Evolutionary conservation across 37 sponge, comb jelly and placozoan genomes (phyloP).

Genomic region (Beroe ovata): DNA sequence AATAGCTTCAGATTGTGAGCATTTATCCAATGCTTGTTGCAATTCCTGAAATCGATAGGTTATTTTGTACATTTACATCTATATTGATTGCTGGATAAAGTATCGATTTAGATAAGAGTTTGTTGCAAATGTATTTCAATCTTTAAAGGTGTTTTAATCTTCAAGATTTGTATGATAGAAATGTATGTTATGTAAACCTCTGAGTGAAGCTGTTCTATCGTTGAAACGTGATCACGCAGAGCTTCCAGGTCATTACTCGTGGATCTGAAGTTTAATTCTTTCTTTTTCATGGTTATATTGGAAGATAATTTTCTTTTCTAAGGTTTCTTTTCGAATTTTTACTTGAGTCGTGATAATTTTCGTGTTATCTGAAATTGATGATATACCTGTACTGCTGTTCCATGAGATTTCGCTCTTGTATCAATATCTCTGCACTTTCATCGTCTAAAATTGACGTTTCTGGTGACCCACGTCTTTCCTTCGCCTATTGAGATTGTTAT

Average conservation of each 20-base stretch:
- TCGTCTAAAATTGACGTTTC: constrained; percentile 35
- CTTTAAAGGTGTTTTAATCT: too few relatives aligned
- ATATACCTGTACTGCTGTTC: not conserved
- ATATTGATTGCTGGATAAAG: too few relatives aligned
- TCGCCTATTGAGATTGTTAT: too few relatives aligned
- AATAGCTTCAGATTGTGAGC: not conserved
- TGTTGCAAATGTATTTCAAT: too few relatives aligned
- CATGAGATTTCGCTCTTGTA: constrained; percentile 21
- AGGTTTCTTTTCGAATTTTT: too few relatives aligned
- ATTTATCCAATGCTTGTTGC: constrained; percentile 28
- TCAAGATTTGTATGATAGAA: too few relatives aligned
- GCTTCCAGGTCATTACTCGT: not conserved
- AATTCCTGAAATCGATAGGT: constrained; percentile 2
- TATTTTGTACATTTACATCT: too few relatives aligned
- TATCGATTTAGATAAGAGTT: too few relatives aligned
- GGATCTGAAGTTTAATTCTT: not conserved
- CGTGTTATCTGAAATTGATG: too few relatives aligned
- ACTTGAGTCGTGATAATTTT: too few relatives aligned
- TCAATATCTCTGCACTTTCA: not conserved
- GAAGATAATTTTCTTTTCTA: too few relatives aligned
- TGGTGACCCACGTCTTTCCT: not conserved
- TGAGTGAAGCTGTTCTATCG: not conserved
- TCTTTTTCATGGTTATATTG: not conserved
- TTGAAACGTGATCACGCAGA: not conserved
- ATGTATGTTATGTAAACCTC: too few relatives aligned